A percentile compares a stretch with the other conserved stretches of the same genome.
Evolutionary conservation across 2,888 invertebrate genomes (phyloP).

Genomic region (Nasonovia ribisnigri): DNA sequence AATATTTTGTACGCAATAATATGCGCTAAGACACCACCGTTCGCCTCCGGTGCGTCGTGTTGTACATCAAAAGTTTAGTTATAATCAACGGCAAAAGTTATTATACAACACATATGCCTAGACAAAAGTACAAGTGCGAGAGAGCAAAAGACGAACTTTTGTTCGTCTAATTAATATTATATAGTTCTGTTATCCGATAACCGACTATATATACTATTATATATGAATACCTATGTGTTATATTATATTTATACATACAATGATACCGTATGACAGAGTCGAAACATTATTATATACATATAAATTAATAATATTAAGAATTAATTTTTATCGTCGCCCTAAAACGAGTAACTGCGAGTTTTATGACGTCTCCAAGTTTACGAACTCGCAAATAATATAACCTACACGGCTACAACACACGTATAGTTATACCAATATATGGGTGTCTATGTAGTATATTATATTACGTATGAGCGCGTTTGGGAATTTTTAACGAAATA

Average conservation of each 20-base stretch:
- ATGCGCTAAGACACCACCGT: background rate
- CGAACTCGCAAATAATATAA: background rate
- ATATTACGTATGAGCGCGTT: background rate
- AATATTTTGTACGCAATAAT: background rate
- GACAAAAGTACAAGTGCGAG: background rate
- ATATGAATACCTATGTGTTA: background rate
- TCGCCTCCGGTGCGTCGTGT: background rate
- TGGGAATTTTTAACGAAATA: background rate
- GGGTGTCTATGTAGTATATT: background rate
- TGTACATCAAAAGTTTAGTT: conserved; percentile 43
- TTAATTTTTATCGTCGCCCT: background rate
- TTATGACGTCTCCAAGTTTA: background rate
- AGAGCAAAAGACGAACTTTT: conserved; percentile 14
- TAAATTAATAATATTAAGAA: background rate
- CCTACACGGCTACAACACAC: no score
- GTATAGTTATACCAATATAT: background rate
- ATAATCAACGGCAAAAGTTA: conserved; percentile 32
- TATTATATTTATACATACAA: background rate
- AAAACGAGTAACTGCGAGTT: background rate
- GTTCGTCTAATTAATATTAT: conserved; percentile 3
- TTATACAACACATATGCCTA: background rate
- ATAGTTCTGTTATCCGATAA: background rate
- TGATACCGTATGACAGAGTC: background rate
- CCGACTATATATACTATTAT: background rate
- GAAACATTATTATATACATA: background rate